Base-by-base conservation (phyloP, 1,140 invertebrate species). In the Tetramorium simillimum region DNA sequence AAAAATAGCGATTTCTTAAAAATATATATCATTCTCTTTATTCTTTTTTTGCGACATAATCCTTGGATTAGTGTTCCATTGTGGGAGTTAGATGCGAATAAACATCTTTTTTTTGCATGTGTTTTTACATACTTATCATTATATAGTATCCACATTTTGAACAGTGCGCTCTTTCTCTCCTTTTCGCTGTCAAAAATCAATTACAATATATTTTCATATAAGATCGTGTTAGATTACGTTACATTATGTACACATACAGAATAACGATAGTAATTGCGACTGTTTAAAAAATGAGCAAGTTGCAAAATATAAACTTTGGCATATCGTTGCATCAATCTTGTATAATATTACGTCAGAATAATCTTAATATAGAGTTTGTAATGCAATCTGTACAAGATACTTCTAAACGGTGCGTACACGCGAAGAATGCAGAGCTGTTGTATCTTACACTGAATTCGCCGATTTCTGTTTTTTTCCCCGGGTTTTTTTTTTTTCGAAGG, bases 21-120 rank as follows among this genome's bases (percentile, higher is more conserved):
- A 93, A 94, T 93, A 93, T 94, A 93, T 93, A 91, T 91, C 91
- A 91, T 87, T 93, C 89, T 92, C 86, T 92, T 93, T 93, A 91
- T 92, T 92, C 84, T 92, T 91, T 87, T 91, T 85, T 91, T 85
- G 72, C 65, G 86, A 88, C 89, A 88, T 92, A 92, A 91, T 91
- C 87, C 88, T 92, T 87, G 75, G 84, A 88, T 91, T 85, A 91
- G 78, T 90, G 72, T 87, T 92, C 85, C 88, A 72, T 73, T 91
- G 86, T 53, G 78, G 88, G 85, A 91, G 49, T 90, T 86, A 86
- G 81, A 88, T 90, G 86, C 76, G 49, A 87, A 88, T 84, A 88
- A 89, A 91, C 84, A 88, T 87, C 58, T 60, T 86, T 88, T 86
- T 63, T 90, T 89, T 86, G 33, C 58, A 33, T 75, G 21, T 81